phyloP scores from a whole-genome alignment of 2,888 invertebrate genomes.

The Hedychridium roseum region DNA sequence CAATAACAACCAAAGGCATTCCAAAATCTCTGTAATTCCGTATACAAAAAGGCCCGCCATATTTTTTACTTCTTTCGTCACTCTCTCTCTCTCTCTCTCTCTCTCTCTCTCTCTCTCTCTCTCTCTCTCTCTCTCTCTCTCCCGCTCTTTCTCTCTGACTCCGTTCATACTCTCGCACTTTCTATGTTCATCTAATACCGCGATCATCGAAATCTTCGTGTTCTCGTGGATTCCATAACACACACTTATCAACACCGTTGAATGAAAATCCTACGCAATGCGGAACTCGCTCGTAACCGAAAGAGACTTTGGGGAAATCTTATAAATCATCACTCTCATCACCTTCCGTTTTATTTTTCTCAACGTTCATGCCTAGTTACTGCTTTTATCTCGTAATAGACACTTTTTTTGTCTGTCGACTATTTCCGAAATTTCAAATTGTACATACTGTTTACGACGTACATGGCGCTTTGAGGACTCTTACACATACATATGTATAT shows the following conservation, averaged over 20 bases:
- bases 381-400: constrained; percentile 17
- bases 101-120: background rate
- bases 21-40: background rate
- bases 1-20: background rate
- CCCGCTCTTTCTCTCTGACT: background rate
- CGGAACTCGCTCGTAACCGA: constrained; percentile 61
- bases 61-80: background rate
- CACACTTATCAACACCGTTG: constrained; percentile 23
- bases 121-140: background rate
- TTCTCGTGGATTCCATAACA: constrained; percentile 33
- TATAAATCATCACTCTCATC: too few species aligned
- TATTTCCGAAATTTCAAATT: constrained; percentile 31
- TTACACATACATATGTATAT: constrained; percentile 21
- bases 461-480: constrained; percentile 41
- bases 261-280: constrained; percentile 48
- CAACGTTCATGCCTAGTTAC: constrained; percentile 3
- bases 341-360: constrained; percentile 18
- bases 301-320: constrained; percentile 55
- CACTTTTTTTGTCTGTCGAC: constrained; percentile 2
- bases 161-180: background rate
- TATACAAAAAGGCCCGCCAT: background rate
- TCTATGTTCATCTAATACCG: constrained; percentile 24
- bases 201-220: constrained; percentile 19
- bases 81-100: background rate
- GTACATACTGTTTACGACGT: constrained; percentile 39